phyloP scores from a whole-genome alignment of 2,113 vertebrate species.

The Dasypus novemcinctus region DNA sequence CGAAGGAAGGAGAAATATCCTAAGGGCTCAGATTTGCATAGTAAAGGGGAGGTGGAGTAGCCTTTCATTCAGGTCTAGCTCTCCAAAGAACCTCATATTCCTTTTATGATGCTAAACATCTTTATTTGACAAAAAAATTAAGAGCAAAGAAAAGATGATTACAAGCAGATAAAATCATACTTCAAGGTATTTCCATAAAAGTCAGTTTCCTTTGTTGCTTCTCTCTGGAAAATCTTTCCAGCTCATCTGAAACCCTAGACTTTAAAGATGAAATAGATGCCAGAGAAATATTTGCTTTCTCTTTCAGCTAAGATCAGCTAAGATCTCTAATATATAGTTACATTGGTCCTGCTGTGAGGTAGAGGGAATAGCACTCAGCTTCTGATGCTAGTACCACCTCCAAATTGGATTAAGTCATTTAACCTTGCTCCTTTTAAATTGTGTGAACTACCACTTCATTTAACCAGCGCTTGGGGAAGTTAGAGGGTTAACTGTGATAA shows the following conservation, averaged over 20 bases:
- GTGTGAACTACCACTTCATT: not conserved
- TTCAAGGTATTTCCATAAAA: not conserved
- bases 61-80: not conserved
- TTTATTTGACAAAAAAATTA: not conserved
- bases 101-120: not conserved
- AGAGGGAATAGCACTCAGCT: not conserved
- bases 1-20: not conserved
- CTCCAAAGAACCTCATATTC: not conserved
- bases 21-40: rapidly evolving
- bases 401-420: not conserved
- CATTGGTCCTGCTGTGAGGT: not conserved
- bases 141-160: not conserved
- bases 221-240: not conserved
- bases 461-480: not conserved
- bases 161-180: not conserved
- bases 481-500: not conserved
- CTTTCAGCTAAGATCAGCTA: not conserved
- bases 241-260: not conserved
- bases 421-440: not conserved
- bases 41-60: not conserved
- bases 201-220: not conserved
- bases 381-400: not conserved
- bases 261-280: not conserved
- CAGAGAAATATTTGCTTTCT: not conserved
- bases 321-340: not conserved